A percentile compares a stretch with the other conserved stretches of the same genome.
Conservation (phyloP, 2,888 invertebrate species). For the Cheilosia variabilis region DNA sequence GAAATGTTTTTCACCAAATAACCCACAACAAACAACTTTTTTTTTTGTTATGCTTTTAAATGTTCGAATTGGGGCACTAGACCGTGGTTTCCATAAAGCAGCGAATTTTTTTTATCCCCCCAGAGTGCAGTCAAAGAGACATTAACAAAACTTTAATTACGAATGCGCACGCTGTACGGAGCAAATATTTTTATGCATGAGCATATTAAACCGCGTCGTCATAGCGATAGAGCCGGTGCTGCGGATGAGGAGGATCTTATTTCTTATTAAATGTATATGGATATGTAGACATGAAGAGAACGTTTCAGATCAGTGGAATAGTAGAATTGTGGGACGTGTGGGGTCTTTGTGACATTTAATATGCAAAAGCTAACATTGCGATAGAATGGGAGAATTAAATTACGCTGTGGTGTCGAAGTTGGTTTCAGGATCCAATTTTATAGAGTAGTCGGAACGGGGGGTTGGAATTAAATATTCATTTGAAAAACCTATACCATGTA, state of each 20-base stretch:
- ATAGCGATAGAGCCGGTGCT: constrained; percentile 6
- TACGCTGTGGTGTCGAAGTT: constrained; percentile 18
- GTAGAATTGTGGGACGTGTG: constrained; percentile 31
- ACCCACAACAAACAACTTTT: neutral
- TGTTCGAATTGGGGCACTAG: constrained; percentile 14
- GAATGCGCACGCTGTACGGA: constrained; percentile 9
- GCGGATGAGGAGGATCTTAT: constrained; percentile 34
- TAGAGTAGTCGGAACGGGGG: constrained; percentile 4
- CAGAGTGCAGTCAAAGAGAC: constrained; percentile 35
- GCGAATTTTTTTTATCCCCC: constrained; percentile 5
- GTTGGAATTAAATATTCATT: neutral
- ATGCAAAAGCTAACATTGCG: constrained; percentile 39
- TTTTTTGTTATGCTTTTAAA: neutral
- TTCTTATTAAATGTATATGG: neutral
- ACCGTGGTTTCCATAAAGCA: constrained; percentile 5
- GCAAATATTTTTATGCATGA: constrained; percentile 29
- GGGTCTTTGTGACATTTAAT: constrained; percentile 45
- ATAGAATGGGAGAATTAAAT: constrained; percentile 28
- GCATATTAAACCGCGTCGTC: constrained; percentile 37
- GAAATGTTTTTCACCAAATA: neutral
- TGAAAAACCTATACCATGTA: neutral
- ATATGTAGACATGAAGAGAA: neutral
- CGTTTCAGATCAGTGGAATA: neutral
- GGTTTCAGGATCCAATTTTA: constrained; percentile 14
- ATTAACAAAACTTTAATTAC: constrained; percentile 53